These are phyloP conservation scores for Rhincodon typus DNA, from an alignment of 2,797 vertebrate species.

Conservation along the genomic window DNA sequence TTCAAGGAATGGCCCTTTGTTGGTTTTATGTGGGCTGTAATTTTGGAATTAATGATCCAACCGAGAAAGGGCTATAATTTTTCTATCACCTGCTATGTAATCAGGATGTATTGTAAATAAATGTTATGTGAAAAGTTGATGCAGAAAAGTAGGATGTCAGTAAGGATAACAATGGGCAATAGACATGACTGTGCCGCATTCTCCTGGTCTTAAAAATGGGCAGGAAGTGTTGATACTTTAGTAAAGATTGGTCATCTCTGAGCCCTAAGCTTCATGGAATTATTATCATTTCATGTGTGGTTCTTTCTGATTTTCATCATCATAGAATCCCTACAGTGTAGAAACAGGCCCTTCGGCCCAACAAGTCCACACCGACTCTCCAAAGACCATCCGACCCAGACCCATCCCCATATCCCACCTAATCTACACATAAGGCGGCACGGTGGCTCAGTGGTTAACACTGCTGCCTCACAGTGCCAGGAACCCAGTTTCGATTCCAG, in stretches of 20 bases:
- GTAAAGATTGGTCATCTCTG: background rate
- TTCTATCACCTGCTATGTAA: background rate
- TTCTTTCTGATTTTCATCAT: background rate
- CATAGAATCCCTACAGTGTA: too few species aligned
- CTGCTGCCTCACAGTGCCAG: too few species aligned
- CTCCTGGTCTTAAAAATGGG: background rate
- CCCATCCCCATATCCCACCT: too few species aligned
- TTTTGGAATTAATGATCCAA: slow-evolving; percentile 13
- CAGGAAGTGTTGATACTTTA: background rate
- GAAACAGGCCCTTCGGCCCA: too few species aligned
- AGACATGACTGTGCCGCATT: background rate
- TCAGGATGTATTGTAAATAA: slow-evolving; percentile 6
- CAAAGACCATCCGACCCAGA: too few species aligned
- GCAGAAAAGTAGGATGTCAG: background rate
- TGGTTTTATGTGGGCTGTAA: background rate
- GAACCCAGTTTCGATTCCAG: too few species aligned
- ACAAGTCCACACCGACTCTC: too few species aligned
- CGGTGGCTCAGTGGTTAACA: too few species aligned
- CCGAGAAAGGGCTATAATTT: slow-evolving; percentile 2
- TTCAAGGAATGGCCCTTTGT: slow-evolving; percentile 6
- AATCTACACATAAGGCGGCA: too few species aligned
- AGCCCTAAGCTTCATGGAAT: background rate
- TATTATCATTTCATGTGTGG: background rate
- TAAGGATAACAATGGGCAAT: background rate
- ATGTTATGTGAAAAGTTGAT: background rate